These are phyloP conservation scores for Botrylloides violaceus DNA, from an alignment of 23 tunicate species.

Conservation along the genomic window DNA sequence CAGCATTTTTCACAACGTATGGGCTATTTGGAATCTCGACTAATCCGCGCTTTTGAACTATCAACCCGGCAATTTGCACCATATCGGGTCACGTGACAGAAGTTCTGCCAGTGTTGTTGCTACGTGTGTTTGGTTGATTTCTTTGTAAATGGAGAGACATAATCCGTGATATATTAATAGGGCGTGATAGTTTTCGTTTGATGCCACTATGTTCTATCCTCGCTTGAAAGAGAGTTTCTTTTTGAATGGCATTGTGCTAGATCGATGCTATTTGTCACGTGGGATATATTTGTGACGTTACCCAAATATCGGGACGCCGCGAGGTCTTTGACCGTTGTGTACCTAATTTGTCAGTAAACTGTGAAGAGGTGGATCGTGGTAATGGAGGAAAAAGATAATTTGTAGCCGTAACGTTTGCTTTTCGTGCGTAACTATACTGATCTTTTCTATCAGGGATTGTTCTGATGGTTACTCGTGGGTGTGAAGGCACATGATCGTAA, in stretches of 20 bases:
- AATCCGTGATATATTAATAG: neutral
- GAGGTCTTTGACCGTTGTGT: neutral
- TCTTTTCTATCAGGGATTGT: no score
- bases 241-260: neutral
- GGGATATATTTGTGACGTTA: slow-evolving; percentile 13
- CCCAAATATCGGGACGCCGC: slow-evolving; percentile 12
- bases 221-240: neutral
- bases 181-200: neutral
- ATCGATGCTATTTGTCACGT: slow-evolving; percentile 17
- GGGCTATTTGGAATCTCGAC: no score
- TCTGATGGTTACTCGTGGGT: no score
- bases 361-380: neutral
- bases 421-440: neutral
- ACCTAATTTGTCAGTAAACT: neutral
- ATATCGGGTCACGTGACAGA: no score
- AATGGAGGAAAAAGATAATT: neutral
- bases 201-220: neutral
- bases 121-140: no score
- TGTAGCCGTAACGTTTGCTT: neutral
- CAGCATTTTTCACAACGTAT: no score
- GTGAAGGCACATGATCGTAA: no score
- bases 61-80: no score
- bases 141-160: no score
- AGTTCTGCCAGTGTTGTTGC: no score
- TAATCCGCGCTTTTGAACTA: no score